Evolutionary conservation across 2,888 invertebrate species (phyloP).

Genomic region (Leistus spinibarbis): DNA sequence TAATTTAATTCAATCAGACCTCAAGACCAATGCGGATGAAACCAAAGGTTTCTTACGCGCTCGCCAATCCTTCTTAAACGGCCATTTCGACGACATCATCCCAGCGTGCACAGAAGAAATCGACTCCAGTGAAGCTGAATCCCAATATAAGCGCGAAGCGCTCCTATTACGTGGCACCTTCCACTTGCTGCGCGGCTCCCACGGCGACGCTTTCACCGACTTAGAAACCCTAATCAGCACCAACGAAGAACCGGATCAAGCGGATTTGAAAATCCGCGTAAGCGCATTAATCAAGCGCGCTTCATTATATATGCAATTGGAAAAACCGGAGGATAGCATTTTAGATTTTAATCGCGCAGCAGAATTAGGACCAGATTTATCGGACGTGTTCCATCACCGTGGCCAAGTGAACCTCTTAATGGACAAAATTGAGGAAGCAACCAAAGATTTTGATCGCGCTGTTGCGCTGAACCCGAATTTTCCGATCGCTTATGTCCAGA

Average conservation of each 20-base stretch:
- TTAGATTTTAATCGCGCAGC: slow-evolving; percentile 81
- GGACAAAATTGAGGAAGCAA: slow-evolving; percentile 81
- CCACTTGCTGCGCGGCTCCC: slow-evolving; percentile 77
- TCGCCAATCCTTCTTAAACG: slow-evolving; percentile 69
- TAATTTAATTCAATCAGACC: slow-evolving; percentile 56
- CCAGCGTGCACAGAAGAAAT: slow-evolving; percentile 81
- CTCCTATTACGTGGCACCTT: slow-evolving; percentile 85
- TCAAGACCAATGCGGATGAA: slow-evolving; percentile 54
- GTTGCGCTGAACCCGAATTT: slow-evolving; percentile 82
- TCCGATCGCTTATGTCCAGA: slow-evolving; percentile 86
- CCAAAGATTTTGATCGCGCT: slow-evolving; percentile 81
- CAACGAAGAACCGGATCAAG: slow-evolving; percentile 55
- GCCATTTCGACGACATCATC: slow-evolving; percentile 79
- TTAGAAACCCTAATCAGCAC: slow-evolving; percentile 72
- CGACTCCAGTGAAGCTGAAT: slow-evolving; percentile 64
- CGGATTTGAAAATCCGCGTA: slow-evolving; percentile 69
- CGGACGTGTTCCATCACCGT: slow-evolving; percentile 90
- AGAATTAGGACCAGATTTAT: slow-evolving; percentile 72
- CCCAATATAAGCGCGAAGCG: slow-evolving; percentile 71
- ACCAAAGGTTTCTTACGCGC: slow-evolving; percentile 71
- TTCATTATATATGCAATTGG: slow-evolving; percentile 80
- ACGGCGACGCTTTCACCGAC: slow-evolving; percentile 74
- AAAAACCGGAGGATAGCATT: slow-evolving; percentile 74
- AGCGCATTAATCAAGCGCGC: slow-evolving; percentile 91
- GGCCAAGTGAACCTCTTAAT: slow-evolving; percentile 86